Base-by-base conservation (phyloP, 1,140 invertebrate genomes). In the Nephotettix cincticeps region DNA sequence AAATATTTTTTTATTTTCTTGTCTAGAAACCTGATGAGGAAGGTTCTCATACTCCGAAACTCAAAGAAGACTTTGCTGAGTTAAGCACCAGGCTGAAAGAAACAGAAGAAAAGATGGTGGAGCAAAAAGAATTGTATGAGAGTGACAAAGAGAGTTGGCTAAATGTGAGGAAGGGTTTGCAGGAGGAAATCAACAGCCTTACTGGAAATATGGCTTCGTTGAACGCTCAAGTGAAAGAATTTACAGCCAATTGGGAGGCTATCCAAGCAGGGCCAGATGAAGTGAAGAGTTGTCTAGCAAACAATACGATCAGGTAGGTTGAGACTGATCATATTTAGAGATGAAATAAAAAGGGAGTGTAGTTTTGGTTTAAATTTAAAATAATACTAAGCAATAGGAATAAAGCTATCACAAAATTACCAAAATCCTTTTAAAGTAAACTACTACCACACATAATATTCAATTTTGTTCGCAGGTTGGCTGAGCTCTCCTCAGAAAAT, bases 81-180 rank as follows among this genome's bases (percentile, higher is more conserved):
- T 67, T 74, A 14, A 43, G 64, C 28, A 30, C 70, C 4, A 74
- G 72, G 28, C 58, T 75, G 6, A 23, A 66, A 23, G 29, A 61
- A 43, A 67, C 74, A 25, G 30, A 71, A 70, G 32, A 74, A 27
- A 45, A 68, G 51, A 74, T 74, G 69, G 58, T 68, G 36, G 47
- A 67, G 45, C 32, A 70, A 14, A 72, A 75, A 32, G 69, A 75
- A n/a, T 29, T 71, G 25, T 75, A 74, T 72, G 71, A 74, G 27
- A 40, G 43, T 30, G 75, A 75, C 56, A 74, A 65, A 71, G 32
- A 70, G 11, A 75, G 71, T 47, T 74, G 73, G 36, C 66, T 66
- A 47, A 71, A 51, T 1, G 54, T 74, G 23, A 67, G 71, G 54
- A 56, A 56, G 1, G 71, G 69, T 25, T 66, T 75, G 67, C 71